Base-by-base conservation (phyloP, 1,140 invertebrate species). In the Cyclina sinensis region DNA sequence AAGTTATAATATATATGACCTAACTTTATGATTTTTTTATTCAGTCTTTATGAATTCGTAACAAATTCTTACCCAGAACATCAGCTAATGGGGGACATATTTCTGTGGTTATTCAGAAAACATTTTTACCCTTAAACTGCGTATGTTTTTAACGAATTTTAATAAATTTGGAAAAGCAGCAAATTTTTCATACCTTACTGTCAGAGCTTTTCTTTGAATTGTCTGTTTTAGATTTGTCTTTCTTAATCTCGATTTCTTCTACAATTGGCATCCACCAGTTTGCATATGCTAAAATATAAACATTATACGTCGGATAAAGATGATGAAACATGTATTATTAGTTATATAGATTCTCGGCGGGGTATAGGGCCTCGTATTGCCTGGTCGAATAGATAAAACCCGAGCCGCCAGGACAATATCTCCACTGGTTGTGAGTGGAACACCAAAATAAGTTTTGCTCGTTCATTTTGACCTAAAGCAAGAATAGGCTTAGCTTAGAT, bases 181-280 rank as follows among this genome's bases (percentile, higher is more conserved):
- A 35, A 9, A 80, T 18, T 21, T 18, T 37, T 11, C 37, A 3
- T 43, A 14, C 39, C 24, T 65, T 86, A 57, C 37, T 78, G 27
- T 27, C 74, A 24, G 5, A 9, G 9, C 12, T 78, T 48, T 16
- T 35, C 24, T 48, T 54, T 14, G 43, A 5, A 11, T 32, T 54
- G 30, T 78, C 30, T 48, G 74, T 16, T 3, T 76, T 76, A 35
- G 81, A 24, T 51, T 90, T 90, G 16, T 83, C 90, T 80, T 93
- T 92, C 18, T 90, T 80, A 65, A 93, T 90, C 12, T 90, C 89
- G 4, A 94, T 90, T 12, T 91, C 89, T 84, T 94, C 93, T 43
- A 68, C 65, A 3, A 91, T 91, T 43, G 94, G 94, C 24, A 89
- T 62, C 94, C 94, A 95, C 94, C 94, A 95, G 57, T 94, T 90